These are phyloP conservation scores for Ammodytes dubius DNA, from an alignment of 2,113 vertebrate species.

Conservation along the genomic window DNA sequence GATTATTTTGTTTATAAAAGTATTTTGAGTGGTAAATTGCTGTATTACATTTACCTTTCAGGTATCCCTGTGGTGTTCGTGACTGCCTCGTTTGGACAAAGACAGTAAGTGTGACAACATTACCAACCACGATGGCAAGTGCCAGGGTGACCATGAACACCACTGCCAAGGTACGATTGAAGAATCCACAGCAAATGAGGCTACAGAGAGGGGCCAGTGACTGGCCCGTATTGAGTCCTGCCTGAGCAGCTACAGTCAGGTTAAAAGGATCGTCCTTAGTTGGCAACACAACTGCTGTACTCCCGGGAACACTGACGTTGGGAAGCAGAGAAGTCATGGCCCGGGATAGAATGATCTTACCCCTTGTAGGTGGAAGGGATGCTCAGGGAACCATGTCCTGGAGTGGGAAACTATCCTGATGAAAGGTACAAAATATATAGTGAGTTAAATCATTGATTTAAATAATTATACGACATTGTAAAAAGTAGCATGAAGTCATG, in stretches of 20 bases:
- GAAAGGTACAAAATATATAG: background rate
- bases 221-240: conserved; percentile 23
- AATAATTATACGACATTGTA: background rate
- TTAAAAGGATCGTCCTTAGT: conserved; percentile 66
- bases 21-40: background rate
- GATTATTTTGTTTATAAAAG: no score
- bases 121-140: conserved; percentile 86
- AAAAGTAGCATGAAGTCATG: background rate
- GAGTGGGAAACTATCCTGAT: conserved; percentile 47
- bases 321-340: conserved; percentile 68
- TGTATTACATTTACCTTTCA: conserved; percentile 83
- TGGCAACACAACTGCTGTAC: conserved; percentile 43
- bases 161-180: conserved; percentile 79
- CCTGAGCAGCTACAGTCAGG: conserved; percentile 57
- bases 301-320: conserved; percentile 65
- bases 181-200: conserved; percentile 81
- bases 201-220: conserved; percentile 79
- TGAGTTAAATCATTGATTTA: background rate
- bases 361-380: background rate
- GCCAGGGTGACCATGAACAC: conserved; percentile 86
- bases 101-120: conserved; percentile 86
- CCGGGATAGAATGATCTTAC: conserved; percentile 35
- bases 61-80: conserved; percentile 86
- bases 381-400: conserved; percentile 65
- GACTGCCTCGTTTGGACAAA: conserved; percentile 86